Evolutionary conservation across 1,140 invertebrate genomes (phyloP).

Genomic region (Brachionus sp.): DNA sequence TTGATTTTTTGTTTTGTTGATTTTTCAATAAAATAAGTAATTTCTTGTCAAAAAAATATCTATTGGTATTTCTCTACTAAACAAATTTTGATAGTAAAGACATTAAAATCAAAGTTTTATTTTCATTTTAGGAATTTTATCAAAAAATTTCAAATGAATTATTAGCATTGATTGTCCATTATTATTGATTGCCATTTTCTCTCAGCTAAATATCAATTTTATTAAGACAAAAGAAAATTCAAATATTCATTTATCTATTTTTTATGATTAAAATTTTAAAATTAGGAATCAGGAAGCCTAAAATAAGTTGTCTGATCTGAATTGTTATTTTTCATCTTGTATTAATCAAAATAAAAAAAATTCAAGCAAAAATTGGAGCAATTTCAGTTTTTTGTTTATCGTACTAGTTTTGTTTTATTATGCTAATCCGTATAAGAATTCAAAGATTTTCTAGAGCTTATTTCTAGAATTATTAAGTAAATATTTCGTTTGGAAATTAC

Average conservation of each 20-base stretch:
- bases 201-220: background rate
- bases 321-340: background rate
- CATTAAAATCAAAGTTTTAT: conserved; percentile 3
- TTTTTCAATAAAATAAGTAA: background rate
- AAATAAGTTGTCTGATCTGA: background rate
- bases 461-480: background rate
- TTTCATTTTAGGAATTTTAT: background rate
- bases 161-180: background rate
- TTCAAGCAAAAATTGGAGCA: background rate
- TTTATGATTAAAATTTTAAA: background rate
- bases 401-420: background rate
- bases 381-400: background rate
- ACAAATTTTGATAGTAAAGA: background rate
- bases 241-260: background rate
- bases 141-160: background rate
- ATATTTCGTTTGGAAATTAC: background rate
- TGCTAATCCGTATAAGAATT: background rate
- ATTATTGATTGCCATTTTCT: background rate
- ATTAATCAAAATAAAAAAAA: background rate
- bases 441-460: background rate
- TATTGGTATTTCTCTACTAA: background rate
- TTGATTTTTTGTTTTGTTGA: background rate
- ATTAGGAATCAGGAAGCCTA: background rate
- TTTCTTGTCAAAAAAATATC: background rate
- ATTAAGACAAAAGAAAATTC: background rate